Percentiles rank a stretch among this genome's conserved stretches.
These are phyloP conservation scores for Garrulus glandarius DNA, from an alignment of 2,797 vertebrate species.

Conservation along the genomic window DNA sequence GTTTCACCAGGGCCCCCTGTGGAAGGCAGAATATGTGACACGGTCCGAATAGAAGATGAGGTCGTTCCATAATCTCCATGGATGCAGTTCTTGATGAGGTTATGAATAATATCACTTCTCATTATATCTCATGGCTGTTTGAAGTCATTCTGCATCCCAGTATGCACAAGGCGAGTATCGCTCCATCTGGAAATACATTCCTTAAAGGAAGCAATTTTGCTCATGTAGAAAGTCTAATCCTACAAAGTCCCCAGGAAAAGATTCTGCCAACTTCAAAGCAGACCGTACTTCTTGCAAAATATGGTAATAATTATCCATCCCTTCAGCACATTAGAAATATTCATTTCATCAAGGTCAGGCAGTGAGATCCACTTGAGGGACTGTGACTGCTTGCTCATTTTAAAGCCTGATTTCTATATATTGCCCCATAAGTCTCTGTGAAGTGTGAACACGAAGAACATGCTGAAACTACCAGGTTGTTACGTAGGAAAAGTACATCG, in stretches of 20 bases:
- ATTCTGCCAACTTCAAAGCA: conserved; percentile 38
- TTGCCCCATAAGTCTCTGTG: background rate
- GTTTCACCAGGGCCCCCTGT: accelerated
- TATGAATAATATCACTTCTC: background rate
- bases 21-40: background rate
- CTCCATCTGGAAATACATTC: background rate
- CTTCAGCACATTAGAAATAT: background rate
- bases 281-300: background rate
- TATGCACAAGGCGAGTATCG: accelerated
- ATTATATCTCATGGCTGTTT: background rate
- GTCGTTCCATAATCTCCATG: background rate
- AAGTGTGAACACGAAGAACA: background rate
- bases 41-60: background rate
- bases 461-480: background rate
- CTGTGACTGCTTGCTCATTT: background rate
- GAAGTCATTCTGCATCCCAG: background rate
- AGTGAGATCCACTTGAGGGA: background rate
- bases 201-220: conserved; percentile 2
- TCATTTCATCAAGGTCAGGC: conserved; percentile 1
- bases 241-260: background rate
- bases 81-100: background rate
- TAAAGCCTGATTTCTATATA: background rate
- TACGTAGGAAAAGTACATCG: background rate
- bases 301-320: background rate
- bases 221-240: background rate